A percentile compares a stretch with the other conserved stretches of the same genome.
Evolutionary conservation across 2,113 vertebrate species (phyloP).

Genomic region (Coracopsis vasa): DNA sequence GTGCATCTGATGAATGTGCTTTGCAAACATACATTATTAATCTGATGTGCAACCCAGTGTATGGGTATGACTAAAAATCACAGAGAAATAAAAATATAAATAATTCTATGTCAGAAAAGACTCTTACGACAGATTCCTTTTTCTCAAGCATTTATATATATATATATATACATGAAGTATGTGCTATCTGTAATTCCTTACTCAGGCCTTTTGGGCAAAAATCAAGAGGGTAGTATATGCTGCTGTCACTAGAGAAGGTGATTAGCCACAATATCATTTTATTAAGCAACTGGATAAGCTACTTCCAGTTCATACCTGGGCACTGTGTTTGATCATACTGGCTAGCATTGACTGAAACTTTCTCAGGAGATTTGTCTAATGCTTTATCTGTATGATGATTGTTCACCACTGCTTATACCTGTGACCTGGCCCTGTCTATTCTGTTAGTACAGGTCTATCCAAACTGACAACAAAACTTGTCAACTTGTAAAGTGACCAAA

Average conservation of each 20-base stretch:
- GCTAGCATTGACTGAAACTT: background rate
- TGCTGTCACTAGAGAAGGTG: background rate
- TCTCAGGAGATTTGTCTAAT: background rate
- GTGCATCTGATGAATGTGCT: background rate
- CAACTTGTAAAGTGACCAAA: background rate
- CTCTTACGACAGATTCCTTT: background rate
- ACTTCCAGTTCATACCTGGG: background rate
- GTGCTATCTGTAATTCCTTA: background rate
- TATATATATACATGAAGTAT: background rate
- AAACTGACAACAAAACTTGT: background rate
- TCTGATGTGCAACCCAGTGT: background rate
- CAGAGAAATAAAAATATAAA: background rate
- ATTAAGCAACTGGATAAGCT: background rate
- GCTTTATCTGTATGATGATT: background rate
- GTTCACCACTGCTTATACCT: background rate
- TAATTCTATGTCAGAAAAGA: background rate
- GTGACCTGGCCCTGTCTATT: background rate
- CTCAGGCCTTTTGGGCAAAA: background rate
- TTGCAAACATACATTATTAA: background rate
- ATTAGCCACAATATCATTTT: background rate
- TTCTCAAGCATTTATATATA: background rate
- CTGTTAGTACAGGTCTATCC: background rate
- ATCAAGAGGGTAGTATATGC: background rate
- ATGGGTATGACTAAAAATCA: background rate
- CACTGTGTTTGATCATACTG: background rate